phyloP scores from a whole-genome alignment of 2,113 vertebrate genomes.

The Oceanites oceanicus region DNA sequence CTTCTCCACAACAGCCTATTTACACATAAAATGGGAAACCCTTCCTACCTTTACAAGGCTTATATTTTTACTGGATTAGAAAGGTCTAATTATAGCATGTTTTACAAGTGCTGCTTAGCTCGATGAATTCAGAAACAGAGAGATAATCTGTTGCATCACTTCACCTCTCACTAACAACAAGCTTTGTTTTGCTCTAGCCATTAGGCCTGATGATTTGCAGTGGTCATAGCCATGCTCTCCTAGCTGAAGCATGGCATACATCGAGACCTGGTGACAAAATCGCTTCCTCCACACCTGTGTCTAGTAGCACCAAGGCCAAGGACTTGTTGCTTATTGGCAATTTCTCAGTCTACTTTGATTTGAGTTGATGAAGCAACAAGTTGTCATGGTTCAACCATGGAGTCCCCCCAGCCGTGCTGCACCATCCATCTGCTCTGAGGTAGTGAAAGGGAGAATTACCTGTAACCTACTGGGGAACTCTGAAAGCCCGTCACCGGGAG shows the following conservation, averaged over 20 bases:
- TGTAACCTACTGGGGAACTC: neutral
- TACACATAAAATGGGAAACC: neutral
- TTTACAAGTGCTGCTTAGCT: neutral
- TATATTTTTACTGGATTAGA: neutral
- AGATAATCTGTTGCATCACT: neutral
- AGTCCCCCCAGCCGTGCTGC: neutral
- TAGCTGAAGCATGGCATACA: neutral
- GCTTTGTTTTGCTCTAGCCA: neutral
- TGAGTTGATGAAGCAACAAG: neutral
- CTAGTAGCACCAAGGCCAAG: neutral
- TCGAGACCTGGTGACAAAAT: neutral
- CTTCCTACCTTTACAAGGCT: neutral
- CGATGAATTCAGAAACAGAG: neutral
- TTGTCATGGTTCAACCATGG: neutral
- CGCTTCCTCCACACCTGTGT: neutral
- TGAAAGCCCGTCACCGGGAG: neutral
- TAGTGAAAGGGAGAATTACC: neutral
- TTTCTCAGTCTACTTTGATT: neutral
- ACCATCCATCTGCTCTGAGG: neutral
- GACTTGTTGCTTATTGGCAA: neutral
- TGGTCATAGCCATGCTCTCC: neutral
- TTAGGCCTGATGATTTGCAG: neutral
- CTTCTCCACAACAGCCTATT: neutral
- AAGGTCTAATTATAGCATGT: neutral
- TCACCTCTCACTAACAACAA: neutral